A percentile compares a stretch with the other conserved stretches of the same genome.
These are phyloP conservation scores for Saccostrea cuccullata DNA, from an alignment of 1,140 invertebrate genomes.

Conservation along the genomic window DNA sequence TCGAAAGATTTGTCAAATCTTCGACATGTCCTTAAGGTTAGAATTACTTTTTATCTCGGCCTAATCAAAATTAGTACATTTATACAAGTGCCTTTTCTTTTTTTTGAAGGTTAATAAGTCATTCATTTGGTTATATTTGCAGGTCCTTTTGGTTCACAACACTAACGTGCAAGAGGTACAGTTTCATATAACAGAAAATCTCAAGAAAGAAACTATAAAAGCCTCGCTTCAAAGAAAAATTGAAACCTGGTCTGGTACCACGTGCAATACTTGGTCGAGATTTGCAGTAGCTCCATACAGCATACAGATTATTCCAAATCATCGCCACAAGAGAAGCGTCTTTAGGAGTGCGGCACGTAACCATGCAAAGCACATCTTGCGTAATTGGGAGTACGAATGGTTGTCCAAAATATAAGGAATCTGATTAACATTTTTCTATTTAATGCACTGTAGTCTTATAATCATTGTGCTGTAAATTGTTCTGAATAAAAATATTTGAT, in stretches of 20 bases:
- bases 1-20: not conserved
- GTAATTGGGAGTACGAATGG: slow-evolving; percentile 64
- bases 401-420: slow-evolving; percentile 21
- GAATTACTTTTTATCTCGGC: no score
- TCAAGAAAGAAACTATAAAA: slow-evolving; percentile 45
- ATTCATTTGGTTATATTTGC: not conserved
- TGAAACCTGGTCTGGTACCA: slow-evolving; percentile 53
- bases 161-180: slow-evolving; percentile 46
- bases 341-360: slow-evolving; percentile 56
- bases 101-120: not conserved
- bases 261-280: slow-evolving; percentile 55
- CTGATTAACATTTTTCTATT: no score
- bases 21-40: slow-evolving; percentile 8
- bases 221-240: slow-evolving; percentile 57
- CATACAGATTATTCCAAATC: slow-evolving; percentile 38
- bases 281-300: slow-evolving; percentile 56
- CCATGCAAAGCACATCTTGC: slow-evolving; percentile 40
- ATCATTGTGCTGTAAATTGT: no score
- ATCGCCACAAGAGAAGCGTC: slow-evolving; percentile 47
- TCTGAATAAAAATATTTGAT: no score
- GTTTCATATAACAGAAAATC: slow-evolving; percentile 43
- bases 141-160: slow-evolving; percentile 63
- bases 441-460: no score
- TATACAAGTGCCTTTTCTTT: no score
- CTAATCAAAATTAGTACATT: no score